Conservation (phyloP, 2,113 vertebrate genomes). For the Toxostoma redivivum region DNA sequence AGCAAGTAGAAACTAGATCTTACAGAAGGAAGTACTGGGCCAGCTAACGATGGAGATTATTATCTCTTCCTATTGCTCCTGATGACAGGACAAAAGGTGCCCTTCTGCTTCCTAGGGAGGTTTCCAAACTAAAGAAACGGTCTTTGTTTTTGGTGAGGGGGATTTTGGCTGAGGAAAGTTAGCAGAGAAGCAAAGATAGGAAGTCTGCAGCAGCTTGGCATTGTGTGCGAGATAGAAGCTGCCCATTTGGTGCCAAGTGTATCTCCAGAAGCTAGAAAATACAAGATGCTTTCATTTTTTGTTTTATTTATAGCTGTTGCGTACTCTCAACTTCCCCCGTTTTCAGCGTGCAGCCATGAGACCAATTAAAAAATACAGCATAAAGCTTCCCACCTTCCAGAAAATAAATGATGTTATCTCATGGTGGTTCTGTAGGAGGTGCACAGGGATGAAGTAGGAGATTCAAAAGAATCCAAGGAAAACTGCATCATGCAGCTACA, state of each 20-base stretch:
- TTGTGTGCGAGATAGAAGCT: not conserved
- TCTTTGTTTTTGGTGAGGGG: not conserved
- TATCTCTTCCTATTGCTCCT: not conserved
- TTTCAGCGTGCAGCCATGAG: not conserved
- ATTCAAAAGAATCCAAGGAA: not conserved
- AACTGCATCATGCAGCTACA: not conserved
- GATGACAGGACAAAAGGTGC: slow-evolving; percentile 15
- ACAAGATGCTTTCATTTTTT: not conserved
- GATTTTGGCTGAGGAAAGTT: not conserved
- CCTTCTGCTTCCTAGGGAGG: slow-evolving; percentile 1
- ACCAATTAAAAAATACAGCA: not conserved
- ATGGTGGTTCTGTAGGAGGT: not conserved
- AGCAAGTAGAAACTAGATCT: slow-evolving; percentile 37
- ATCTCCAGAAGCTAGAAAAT: not conserved
- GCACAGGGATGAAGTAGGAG: not conserved
- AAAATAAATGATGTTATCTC: not conserved
- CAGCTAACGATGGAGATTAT: not conserved
- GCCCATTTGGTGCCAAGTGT: not conserved
- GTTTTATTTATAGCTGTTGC: not conserved
- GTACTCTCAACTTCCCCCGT: not conserved
- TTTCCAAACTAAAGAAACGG: not conserved
- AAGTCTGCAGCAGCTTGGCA: not conserved
- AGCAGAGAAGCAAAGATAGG: not conserved
- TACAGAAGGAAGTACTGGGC: not conserved
- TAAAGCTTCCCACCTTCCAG: not conserved